phyloP scores from a whole-genome alignment of 2,888 invertebrate species.

The Fragum sueziense region DNA sequence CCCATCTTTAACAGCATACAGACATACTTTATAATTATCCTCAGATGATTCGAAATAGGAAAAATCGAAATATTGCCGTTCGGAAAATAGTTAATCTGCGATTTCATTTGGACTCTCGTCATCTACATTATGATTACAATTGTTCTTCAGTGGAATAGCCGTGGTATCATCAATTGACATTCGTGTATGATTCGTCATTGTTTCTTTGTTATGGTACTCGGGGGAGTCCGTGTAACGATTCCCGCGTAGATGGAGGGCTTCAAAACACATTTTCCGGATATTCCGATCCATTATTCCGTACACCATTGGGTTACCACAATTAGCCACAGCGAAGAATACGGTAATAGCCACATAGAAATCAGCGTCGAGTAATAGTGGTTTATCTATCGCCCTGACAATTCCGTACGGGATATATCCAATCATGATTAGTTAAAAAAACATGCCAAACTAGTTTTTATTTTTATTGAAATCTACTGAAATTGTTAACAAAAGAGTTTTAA shows the following conservation, averaged over 20 bases:
- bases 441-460: no score
- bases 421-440: constrained; percentile 80
- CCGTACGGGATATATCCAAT: constrained; percentile 80
- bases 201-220: constrained; percentile 59
- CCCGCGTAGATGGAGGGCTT: constrained; percentile 66
- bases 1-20: no score
- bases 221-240: constrained; percentile 54
- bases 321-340: constrained; percentile 80
- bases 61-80: no score
- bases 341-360: constrained; percentile 80
- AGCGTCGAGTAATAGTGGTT: constrained; percentile 72
- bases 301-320: constrained; percentile 79
- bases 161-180: constrained; percentile 58
- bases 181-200: constrained; percentile 60
- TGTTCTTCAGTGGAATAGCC: constrained; percentile 39
- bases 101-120: constrained; percentile 16
- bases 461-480: no score
- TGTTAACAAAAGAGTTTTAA: no score
- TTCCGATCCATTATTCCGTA: constrained; percentile 81
- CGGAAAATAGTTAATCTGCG: constrained; percentile 4
- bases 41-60: no score
- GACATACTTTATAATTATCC: no score
- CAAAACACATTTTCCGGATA: constrained; percentile 76
- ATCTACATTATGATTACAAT: constrained; percentile 9
- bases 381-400: constrained; percentile 78